These are phyloP conservation scores for Phytoseiulus persimilis DNA, from an alignment of 2,888 invertebrate species.

Conservation along the genomic window DNA sequence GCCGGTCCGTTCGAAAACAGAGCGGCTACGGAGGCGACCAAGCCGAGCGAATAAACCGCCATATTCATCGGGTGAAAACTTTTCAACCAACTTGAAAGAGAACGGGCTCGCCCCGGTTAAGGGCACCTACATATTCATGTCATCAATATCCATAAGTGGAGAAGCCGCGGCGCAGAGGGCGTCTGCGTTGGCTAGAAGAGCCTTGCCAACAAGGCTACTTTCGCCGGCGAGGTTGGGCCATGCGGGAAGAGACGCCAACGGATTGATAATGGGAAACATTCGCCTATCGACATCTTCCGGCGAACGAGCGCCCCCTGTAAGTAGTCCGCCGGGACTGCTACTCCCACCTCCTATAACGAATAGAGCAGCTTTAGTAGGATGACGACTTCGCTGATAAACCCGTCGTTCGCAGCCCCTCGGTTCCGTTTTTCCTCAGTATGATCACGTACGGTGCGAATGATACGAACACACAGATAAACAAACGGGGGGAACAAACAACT, in stretches of 20 bases:
- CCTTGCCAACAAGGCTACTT: conserved; percentile 80
- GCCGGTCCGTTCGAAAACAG: too few species aligned
- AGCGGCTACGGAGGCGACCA: too few species aligned
- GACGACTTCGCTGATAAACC: background rate
- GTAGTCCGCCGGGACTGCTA: conserved; percentile 39
- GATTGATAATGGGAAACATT: conserved; percentile 74
- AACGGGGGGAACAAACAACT: background rate
- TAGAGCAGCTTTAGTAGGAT: background rate
- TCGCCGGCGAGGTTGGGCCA: conserved; percentile 65
- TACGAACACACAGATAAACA: background rate
- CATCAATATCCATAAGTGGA: conserved; percentile 84
- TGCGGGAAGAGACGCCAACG: conserved; percentile 71
- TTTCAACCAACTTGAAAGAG: background rate
- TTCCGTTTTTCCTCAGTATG: background rate
- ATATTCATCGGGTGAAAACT: background rate
- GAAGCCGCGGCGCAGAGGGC: conserved; percentile 92
- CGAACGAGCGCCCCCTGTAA: conserved; percentile 41
- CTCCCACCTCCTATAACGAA: conserved; percentile 41
- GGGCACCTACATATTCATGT: conserved; percentile 60
- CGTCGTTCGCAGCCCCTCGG: too few species aligned
- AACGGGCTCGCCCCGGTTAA: background rate
- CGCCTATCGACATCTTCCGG: conserved; percentile 43
- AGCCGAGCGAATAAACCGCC: too few species aligned
- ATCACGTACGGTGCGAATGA: background rate
- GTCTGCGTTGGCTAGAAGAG: conserved; percentile 87